Base-by-base conservation (phyloP, 2,888 invertebrate genomes). In the Unio pictorum region DNA sequence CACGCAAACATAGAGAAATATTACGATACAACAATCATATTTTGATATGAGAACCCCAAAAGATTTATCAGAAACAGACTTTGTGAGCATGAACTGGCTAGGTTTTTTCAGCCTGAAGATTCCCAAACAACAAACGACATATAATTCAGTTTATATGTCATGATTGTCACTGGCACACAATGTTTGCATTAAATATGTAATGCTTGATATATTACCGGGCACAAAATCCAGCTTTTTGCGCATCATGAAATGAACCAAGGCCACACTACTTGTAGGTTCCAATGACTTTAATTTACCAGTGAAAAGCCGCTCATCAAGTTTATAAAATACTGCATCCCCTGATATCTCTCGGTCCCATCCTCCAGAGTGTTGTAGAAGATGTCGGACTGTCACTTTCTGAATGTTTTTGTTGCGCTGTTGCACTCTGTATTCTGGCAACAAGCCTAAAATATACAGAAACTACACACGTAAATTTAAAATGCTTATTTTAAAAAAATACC, bases 281-380 rank as follows among this genome's bases (percentile, higher is more conserved):
- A 77, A 63, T 11, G 45, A 45, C 45, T 45, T 45, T 45, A 45
- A 45, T 45, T 45, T 45, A 26, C 71, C 54, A 4, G 34, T 30
- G 4, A 26, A 34, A n/a, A 74, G 74, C 30, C 55, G 23, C 6
- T 66, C 63, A 17, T 80, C 73, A 30, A 77, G 72, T n/a, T 78
- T 80, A 75, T 79, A 82, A 74, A 85, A 87, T 23, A 86, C 84
- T 17, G 84, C 83, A 69, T 88, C 87, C 1, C 84, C 85, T 3
- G 73, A 83, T 34, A 60, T 55, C 45, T 86, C 85, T 17, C 85
- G 61, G 69, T 86, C 85, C 88, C 88, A 88, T 45, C 89, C 88
- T 8, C 82, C 85, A 5, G 87, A 86, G 73, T 89, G 89, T 66
- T 87, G 86, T 15, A 89, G 76, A 30, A 89, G 76, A 62, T 86